These are phyloP conservation scores for Pelmatolapia mariae DNA, from an alignment of 2,113 vertebrate species.

Conservation along the genomic window DNA sequence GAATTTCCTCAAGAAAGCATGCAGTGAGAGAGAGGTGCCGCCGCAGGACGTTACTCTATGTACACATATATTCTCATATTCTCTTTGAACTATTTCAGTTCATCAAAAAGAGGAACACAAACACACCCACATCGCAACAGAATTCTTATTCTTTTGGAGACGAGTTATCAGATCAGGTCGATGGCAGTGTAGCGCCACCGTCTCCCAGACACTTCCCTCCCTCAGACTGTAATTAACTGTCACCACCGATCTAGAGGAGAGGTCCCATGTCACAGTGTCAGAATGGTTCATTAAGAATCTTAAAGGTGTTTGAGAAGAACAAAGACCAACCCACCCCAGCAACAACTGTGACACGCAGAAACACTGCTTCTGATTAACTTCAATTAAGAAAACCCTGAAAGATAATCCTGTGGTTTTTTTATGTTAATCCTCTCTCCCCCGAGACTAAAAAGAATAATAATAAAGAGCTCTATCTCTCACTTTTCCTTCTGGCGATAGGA, in stretches of 20 bases:
- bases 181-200: background rate
- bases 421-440: slow-evolving; percentile 38
- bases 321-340: slow-evolving; percentile 50
- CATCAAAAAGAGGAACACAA: background rate
- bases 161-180: slow-evolving; percentile 29
- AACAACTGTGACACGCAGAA: slow-evolving; percentile 30
- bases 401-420: slow-evolving; percentile 39
- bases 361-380: slow-evolving; percentile 67
- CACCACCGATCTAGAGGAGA: slow-evolving; percentile 39
- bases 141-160: background rate
- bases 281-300: slow-evolving; percentile 66
- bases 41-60: background rate
- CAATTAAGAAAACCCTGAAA: slow-evolving; percentile 60
- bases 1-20: background rate
- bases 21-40: background rate
- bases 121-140: background rate
- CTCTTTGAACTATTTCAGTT: background rate
- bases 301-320: slow-evolving; percentile 62
- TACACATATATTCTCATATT: background rate
- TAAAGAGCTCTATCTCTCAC: slow-evolving; percentile 27
- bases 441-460: background rate
- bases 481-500: slow-evolving; percentile 2
- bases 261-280: slow-evolving; percentile 35
- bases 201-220: slow-evolving; percentile 19
- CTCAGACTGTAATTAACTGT: slow-evolving; percentile 65